Percentiles rank a stretch among this genome's conserved stretches.
phyloP scores from a whole-genome alignment of 2,113 vertebrate species.

The Colistium nudipinnis region DNA sequence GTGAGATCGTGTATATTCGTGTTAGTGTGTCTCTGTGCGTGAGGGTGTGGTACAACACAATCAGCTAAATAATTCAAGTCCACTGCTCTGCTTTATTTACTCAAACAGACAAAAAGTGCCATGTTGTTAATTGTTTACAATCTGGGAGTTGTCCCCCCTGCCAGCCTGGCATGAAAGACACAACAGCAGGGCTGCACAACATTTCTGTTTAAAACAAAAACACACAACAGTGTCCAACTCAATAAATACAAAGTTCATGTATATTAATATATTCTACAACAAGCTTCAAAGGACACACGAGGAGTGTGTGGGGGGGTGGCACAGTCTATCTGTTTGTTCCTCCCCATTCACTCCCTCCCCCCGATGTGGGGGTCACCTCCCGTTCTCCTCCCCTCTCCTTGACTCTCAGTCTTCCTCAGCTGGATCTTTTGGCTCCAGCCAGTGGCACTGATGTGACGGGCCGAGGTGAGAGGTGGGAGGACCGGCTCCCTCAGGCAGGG shows the following conservation, averaged over 20 bases:
- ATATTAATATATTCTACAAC: slow-evolving; percentile 33
- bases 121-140: slow-evolving; percentile 57
- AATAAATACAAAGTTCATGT: slow-evolving; percentile 57
- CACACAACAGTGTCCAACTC: slow-evolving; percentile 3
- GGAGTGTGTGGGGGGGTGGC: neutral
- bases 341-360: slow-evolving; percentile 21
- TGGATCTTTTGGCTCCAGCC: slow-evolving; percentile 54
- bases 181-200: slow-evolving; percentile 11
- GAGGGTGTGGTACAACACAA: slow-evolving; percentile 32
- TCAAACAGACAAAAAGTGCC: slow-evolving; percentile 46
- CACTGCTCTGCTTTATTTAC: slow-evolving; percentile 62
- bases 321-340: slow-evolving; percentile 38
- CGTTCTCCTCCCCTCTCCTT: slow-evolving; percentile 23
- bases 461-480: slow-evolving; percentile 34
- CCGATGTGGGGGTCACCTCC: slow-evolving; percentile 11
- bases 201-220: slow-evolving; percentile 20
- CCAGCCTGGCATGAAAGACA: slow-evolving; percentile 11
- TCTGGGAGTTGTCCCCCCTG: slow-evolving; percentile 21
- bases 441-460: slow-evolving; percentile 25
- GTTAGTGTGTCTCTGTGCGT: slow-evolving; percentile 12
- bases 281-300: slow-evolving; percentile 13
- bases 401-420: slow-evolving; percentile 27
- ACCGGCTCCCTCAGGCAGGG: slow-evolving; percentile 57
- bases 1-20: slow-evolving; percentile 42
- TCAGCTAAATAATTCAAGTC: slow-evolving; percentile 56